phyloP scores from a whole-genome alignment of 2,797 vertebrate species.

The Dipus sagitta region DNA sequence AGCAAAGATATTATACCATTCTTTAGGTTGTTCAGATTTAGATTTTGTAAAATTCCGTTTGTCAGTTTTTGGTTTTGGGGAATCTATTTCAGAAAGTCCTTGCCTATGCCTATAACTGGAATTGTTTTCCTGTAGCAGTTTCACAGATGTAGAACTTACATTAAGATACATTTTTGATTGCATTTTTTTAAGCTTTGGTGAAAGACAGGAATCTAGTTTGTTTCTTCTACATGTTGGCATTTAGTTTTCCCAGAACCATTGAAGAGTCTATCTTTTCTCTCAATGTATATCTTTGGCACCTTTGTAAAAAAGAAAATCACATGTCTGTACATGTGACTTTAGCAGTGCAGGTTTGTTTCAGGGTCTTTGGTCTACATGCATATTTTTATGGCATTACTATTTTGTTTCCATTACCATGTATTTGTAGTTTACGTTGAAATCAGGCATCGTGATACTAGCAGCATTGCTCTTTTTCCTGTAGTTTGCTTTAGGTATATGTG shows the following conservation, averaged over 20 bases:
- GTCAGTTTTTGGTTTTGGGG: not conserved
- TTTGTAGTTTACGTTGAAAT: not conserved
- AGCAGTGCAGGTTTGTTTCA: not conserved
- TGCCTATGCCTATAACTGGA: not conserved
- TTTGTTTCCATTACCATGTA: not conserved
- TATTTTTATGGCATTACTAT: not conserved
- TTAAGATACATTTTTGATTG: not conserved
- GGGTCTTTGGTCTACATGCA: not conserved
- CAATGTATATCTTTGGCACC: not conserved
- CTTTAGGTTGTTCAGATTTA: not conserved
- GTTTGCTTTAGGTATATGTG: not conserved
- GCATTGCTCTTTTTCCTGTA: accelerated
- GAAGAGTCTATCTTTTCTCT: not conserved
- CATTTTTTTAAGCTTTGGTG: no score
- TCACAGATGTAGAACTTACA: not conserved
- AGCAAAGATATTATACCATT: not conserved
- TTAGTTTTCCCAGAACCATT: not conserved
- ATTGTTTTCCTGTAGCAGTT: not conserved
- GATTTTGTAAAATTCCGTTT: not conserved
- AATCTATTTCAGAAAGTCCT: not conserved
- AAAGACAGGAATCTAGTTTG: not conserved
- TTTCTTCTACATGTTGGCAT: not conserved
- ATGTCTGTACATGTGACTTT: not conserved
- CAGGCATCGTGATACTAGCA: not conserved
- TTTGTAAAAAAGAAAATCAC: not conserved